Percentiles rank a stretch among this genome's conserved stretches.
These are phyloP conservation scores for Eubasilissa splendida DNA, from an alignment of 2,888 invertebrate genomes.

Conservation along the genomic window DNA sequence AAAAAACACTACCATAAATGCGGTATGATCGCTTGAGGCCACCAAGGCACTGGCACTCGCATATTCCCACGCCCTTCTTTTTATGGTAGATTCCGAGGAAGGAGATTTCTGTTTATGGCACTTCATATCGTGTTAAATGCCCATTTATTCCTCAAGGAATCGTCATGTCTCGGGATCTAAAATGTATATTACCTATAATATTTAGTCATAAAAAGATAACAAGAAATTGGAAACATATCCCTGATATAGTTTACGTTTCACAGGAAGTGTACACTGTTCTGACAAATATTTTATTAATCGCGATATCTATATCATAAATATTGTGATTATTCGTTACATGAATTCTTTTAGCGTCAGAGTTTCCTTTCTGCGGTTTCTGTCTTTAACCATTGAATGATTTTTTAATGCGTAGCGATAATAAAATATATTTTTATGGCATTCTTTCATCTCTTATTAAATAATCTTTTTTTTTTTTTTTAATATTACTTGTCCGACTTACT, in stretches of 20 bases:
- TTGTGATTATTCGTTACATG: too few species aligned
- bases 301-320: too few species aligned
- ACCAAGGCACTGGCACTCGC: constrained; percentile 25
- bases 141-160: constrained; percentile 2
- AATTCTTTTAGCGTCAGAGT: not conserved
- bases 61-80: constrained; percentile 45
- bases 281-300: too few species aligned
- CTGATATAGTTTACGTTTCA: too few species aligned
- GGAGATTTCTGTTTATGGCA: constrained; percentile 37
- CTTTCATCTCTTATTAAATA: too few species aligned
- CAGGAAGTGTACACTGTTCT: too few species aligned
- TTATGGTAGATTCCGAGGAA: constrained; percentile 34
- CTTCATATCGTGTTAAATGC: constrained; percentile 19
- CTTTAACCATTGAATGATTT: not conserved
- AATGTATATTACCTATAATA: not conserved
- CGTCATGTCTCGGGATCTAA: constrained; percentile 5
- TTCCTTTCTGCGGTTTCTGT: not conserved
- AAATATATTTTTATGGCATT: too few species aligned
- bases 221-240: too few species aligned
- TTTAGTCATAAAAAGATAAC: not conserved
- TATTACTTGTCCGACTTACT: too few species aligned
- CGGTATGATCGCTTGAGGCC: constrained; percentile 34
- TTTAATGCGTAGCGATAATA: too few species aligned
- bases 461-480: too few species aligned
- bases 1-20: not conserved